These are phyloP conservation scores for Agapostemon virescens DNA, from an alignment of 2,888 invertebrate species.

Conservation along the genomic window DNA sequence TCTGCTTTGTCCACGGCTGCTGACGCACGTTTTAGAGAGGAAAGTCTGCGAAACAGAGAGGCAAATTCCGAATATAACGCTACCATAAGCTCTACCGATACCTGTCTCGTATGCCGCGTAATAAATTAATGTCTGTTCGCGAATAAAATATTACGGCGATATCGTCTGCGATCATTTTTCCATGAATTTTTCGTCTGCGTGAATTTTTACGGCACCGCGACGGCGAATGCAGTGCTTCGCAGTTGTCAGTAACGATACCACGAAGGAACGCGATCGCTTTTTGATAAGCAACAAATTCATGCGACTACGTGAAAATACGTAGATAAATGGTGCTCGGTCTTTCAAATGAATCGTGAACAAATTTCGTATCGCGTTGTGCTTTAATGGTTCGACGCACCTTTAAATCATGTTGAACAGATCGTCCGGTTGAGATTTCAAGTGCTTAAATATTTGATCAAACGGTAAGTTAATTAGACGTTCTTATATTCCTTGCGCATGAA, in stretches of 20 bases:
- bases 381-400: background rate
- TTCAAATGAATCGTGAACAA: background rate
- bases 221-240: background rate
- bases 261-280: constrained; percentile 19
- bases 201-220: background rate
- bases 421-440: background rate
- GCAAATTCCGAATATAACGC: constrained; percentile 64
- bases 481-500: background rate
- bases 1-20: constrained; percentile 48
- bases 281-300: constrained; percentile 21
- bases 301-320: constrained; percentile 27
- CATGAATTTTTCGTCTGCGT: too few relatives aligned
- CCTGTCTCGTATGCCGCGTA: constrained; percentile 55
- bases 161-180: constrained; percentile 14
- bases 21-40: constrained; percentile 47
- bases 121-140: constrained; percentile 62
- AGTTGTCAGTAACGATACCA: constrained; percentile 16
- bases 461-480: background rate
- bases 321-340: constrained; percentile 25
- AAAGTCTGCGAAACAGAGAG: constrained; percentile 23
- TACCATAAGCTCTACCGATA: constrained; percentile 61
- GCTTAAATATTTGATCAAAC: background rate
- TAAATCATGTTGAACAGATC: background rate
- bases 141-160: constrained; percentile 42
- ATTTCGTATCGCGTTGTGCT: background rate